Conservation (phyloP, 2,888 invertebrate species). For the Mechanitis mazaeus region DNA sequence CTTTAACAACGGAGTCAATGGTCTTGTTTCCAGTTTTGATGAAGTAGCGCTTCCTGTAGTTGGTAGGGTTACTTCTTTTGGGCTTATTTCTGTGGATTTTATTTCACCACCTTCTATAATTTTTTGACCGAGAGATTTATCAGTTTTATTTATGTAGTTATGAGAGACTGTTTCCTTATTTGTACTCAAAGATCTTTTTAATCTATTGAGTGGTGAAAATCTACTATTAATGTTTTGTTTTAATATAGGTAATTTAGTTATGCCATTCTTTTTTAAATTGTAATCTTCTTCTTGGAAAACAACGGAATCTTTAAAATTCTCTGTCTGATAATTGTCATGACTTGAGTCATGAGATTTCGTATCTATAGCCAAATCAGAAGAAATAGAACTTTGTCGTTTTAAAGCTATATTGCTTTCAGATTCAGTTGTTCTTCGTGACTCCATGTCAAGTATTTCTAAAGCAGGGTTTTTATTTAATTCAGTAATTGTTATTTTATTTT, state of each 20-base stretch:
- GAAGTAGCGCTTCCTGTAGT: not conserved
- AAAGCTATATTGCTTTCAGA: no score
- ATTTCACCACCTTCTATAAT: not conserved
- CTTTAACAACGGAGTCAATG: no score
- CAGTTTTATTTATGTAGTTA: slow-evolving; percentile 28
- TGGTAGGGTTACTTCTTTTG: slow-evolving; percentile 8
- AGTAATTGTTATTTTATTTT: not conserved
- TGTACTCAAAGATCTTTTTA: slow-evolving; percentile 6
- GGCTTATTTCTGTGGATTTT: not conserved
- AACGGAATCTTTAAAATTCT: not conserved
- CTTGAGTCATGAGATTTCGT: not conserved
- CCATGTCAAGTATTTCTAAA: no score
- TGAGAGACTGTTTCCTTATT: slow-evolving; percentile 14
- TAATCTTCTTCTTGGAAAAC: not conserved
- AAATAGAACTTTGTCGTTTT: no score
- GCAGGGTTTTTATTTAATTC: no score
- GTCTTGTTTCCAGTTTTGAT: no score
- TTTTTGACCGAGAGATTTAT: not conserved
- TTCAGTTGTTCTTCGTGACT: no score
- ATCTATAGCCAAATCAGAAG: no score
- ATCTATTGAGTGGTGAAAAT: slow-evolving; percentile 11
- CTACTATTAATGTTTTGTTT: slow-evolving; percentile 11
- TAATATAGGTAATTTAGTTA: slow-evolving; percentile 17
- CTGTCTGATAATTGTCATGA: not conserved
- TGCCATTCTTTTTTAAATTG: slow-evolving; percentile 3